Base-by-base conservation (phyloP, 92 coral and sea anemone species). In the Zoanthus sociatus region DNA sequence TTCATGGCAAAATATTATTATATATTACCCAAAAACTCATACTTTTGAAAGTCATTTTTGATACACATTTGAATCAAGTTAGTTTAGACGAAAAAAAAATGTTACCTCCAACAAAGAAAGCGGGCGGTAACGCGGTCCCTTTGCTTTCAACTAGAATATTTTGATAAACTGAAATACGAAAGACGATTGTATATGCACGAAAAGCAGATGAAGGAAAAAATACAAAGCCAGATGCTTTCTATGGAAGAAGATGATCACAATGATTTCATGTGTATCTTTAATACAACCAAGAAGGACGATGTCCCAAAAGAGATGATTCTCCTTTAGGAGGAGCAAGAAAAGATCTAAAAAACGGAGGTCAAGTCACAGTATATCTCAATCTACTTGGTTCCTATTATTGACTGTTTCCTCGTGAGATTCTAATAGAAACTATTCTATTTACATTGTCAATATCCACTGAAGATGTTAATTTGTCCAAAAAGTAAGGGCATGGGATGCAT, bases 361-460 rank as follows among this genome's bases (percentile, higher is more conserved):
- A 15, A 15, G 18, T 15, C n/a, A 61, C 18, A 18, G 6, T 18
- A 61, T 7, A 61, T 26, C 26, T 26, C 26, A 26, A 26, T 26
- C 26, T 26, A 26, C 26, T 26, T 26, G 26, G 26, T 26, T 26
- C 26, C 26, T 26, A 26, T 26, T 26, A 26, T 26, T 26, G 58
- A 53, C 58, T 53, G 58, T 53, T 53, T 53, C 58, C 7, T 33
- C 78, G 33, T 17, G 78, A 44, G 9, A 83, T 68, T 10, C 11
- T 83, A 1, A 83, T 1, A 13, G 87, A 67, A 31, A 66, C 87
- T 45, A 79, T 83, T 42, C 56, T 21, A 32, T 83, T 83, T 67
- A 10, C 44, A 18, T 51, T 77, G 72, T 83, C 87, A 42, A 83
- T 70, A 5, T 66, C 13, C n/a, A 83, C 78, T 61, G 47, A 30